These are phyloP conservation scores for Coenonympha arcania DNA, from an alignment of 2,888 invertebrate species.

Conservation along the genomic window DNA sequence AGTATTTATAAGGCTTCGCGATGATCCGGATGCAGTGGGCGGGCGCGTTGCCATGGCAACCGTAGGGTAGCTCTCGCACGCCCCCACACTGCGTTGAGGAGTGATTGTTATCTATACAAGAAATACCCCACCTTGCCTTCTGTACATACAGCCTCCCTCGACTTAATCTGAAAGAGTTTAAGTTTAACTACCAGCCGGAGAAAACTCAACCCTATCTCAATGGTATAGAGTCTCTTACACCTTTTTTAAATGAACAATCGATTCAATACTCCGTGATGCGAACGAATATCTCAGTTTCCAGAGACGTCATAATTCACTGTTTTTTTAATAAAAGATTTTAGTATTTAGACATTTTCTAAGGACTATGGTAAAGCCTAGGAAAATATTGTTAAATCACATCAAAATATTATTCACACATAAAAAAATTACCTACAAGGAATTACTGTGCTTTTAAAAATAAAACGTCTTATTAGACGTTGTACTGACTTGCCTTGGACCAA, in stretches of 20 bases:
- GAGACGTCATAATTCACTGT: background rate
- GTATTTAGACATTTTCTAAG: no score
- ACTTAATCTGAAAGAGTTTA: slow-evolving; percentile 67
- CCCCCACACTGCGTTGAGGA: slow-evolving; percentile 55
- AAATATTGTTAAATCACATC: no score
- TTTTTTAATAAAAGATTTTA: background rate
- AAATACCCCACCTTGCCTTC: slow-evolving; percentile 64
- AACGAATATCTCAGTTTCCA: slow-evolving; percentile 1
- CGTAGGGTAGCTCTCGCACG: slow-evolving; percentile 48
- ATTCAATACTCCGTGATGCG: slow-evolving; percentile 25
- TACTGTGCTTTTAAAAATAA: no score
- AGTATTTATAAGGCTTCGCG: slow-evolving; percentile 54
- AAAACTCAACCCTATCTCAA: slow-evolving; percentile 39
- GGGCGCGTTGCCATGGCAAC: slow-evolving; percentile 64
- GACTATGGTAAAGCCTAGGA: no score
- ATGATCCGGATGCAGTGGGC: slow-evolving; percentile 64
- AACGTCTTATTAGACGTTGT: no score
- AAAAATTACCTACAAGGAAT: no score
- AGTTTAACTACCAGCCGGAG: slow-evolving; percentile 42
- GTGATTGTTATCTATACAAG: slow-evolving; percentile 64
- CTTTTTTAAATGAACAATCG: slow-evolving; percentile 21
- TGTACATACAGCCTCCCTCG: slow-evolving; percentile 51
- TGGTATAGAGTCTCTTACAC: slow-evolving; percentile 30
- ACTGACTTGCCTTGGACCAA: no score
- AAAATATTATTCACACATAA: no score